phyloP scores from a whole-genome alignment of 2,113 vertebrate genomes.

The human (Homo sapiens) region GRCh38 chrX:75582001-75582500 shows the following conservation, averaged over 20 bases:
- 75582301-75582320: neutral
- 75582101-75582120: neutral
- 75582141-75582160: neutral
- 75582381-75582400: neutral
- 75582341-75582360: neutral
- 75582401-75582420: conserved; percentile 20
- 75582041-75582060: neutral
- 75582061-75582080: neutral
- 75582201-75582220: neutral
- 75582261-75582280: neutral
- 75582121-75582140: neutral
- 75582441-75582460: conserved; percentile 15
- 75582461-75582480: conserved; percentile 4
- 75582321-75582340: neutral
- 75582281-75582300: neutral
- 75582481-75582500: neutral
- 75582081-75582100: neutral
- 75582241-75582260: neutral
- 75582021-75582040: neutral
- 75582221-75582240: neutral
- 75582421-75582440: neutral
- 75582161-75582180: neutral
- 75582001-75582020: neutral
- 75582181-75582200: neutral
- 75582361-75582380: neutral